Evolutionary conservation across 2,113 vertebrate genomes (phyloP).

Genomic region (Saguinus midas): DNA sequence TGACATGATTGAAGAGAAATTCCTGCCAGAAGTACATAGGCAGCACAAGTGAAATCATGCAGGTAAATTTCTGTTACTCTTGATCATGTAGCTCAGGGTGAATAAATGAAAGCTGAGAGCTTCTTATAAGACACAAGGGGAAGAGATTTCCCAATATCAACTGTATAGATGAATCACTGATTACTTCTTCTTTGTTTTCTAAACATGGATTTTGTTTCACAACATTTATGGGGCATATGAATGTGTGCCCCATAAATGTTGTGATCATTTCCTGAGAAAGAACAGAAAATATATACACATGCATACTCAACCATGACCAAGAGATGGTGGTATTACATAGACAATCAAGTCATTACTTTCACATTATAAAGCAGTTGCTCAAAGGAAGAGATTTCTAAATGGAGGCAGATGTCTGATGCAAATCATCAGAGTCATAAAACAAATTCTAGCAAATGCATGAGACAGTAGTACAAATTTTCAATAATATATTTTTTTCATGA

Average conservation of each 20-base stretch:
- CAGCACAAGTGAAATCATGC: not conserved
- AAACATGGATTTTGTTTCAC: not conserved
- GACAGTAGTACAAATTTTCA: not conserved
- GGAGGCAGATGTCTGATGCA: not conserved
- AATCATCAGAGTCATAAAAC: not conserved
- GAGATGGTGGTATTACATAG: constrained; percentile 44
- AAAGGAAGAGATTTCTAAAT: not conserved
- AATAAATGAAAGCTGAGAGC: not conserved
- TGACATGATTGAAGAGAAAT: not conserved
- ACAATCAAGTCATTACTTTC: not conserved
- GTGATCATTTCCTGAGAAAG: not conserved
- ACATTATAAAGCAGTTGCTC: not conserved
- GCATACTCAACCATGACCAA: not conserved
- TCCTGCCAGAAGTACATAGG: not conserved
- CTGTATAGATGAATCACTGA: not conserved
- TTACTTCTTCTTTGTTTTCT: not conserved
- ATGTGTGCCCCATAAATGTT: too few species aligned
- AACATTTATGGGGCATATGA: not conserved
- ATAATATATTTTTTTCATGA: not conserved
- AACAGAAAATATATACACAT: not conserved
- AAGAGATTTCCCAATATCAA: not conserved
- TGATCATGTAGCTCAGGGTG: not conserved
- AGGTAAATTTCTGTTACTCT: not conserved
- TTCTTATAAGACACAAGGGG: not conserved
- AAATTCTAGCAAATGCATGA: not conserved